Evolutionary conservation across 2,888 invertebrate genomes (phyloP).

Genomic region (Diarsia brunnea): DNA sequence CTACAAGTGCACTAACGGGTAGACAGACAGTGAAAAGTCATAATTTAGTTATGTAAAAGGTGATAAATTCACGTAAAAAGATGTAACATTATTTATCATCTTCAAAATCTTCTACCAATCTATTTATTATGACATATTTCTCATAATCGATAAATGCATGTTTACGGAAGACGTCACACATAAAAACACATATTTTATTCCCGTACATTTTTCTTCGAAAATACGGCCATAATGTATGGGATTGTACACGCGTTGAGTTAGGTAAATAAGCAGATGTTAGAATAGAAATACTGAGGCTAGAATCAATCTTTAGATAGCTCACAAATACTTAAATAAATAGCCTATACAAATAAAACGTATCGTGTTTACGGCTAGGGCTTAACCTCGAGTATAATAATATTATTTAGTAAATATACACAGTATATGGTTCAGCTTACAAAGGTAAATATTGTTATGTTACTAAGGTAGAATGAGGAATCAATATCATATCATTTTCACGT

Average conservation of each 20-base stretch:
- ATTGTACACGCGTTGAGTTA: constrained; percentile 18
- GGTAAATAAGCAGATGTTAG: constrained; percentile 33
- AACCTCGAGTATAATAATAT: constrained; percentile 1
- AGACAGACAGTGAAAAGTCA: not conserved
- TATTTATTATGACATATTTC: constrained; percentile 38
- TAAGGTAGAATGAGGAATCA: not conserved
- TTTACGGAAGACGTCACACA: constrained; percentile 43
- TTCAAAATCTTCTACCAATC: not conserved
- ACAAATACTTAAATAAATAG: constrained; percentile 35
- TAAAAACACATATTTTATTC: constrained; percentile 15
- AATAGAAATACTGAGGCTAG: constrained; percentile 23
- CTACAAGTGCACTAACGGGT: constrained; percentile 8
- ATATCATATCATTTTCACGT: not conserved
- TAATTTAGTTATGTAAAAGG: not conserved
- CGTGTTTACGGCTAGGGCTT: constrained; percentile 6
- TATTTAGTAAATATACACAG: constrained; percentile 8
- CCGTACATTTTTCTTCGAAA: constrained; percentile 25
- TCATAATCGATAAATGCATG: constrained; percentile 26
- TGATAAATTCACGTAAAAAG: constrained; percentile 20
- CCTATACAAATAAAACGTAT: constrained; percentile 34
- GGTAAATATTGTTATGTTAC: constrained; percentile 13
- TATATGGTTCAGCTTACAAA: not conserved
- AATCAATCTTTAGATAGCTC: constrained; percentile 43
- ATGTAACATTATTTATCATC: constrained; percentile 21
- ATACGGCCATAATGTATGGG: constrained; percentile 19